Base-by-base conservation (phyloP, 92 coral and sea anemone species). In the Parazoanthus atlanticus region DNA sequence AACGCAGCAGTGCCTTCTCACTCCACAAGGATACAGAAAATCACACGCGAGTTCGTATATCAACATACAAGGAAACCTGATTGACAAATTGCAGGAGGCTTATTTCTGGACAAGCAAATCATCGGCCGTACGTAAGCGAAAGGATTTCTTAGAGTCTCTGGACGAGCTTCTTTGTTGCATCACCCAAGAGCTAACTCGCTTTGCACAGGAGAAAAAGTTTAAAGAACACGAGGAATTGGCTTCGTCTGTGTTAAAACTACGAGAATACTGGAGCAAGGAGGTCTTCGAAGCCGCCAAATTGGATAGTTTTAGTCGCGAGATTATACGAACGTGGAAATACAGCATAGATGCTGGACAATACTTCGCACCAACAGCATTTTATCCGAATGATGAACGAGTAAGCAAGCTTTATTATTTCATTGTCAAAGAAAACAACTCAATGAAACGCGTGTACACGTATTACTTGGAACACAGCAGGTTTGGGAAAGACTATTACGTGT, bases 381-480 rank as follows among this genome's bases (percentile, higher is more conserved):
- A 82, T 28, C 56, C 58, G 19, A 82, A 65, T 66, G 86, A 82
- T 29, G 13, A 40, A 7, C 74, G 86, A 21, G 2, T 82, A 82
- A 36, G 34, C 56, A 82, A 82, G 47, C 86, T 82, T 40, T 82
- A 82, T 66, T 64, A 65, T 12, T 82, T 82, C 76, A 36, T 8
- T 38, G 76, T 82, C 25, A 66, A 82, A 82, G 76, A 82, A 26
- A 67, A 64, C 32, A 28, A 26, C 61, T 82, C 86, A 2, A 32
- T 25, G 26, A 66, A 82, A 41, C 76, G 13, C 40, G 74, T 82
- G 3, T 66, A 64, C 66, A 10, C 75, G 1, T 82, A 82, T 41
- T 82, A 65, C 43, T 46, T 82, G n/a, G 86, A 82, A 6, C 86
- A 82, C 86, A 82, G 86, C 76, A 82, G 29, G 33, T 34, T 82